Base-by-base conservation (phyloP, 2,113 vertebrate genomes). In the Hepsetus odoe region DNA sequence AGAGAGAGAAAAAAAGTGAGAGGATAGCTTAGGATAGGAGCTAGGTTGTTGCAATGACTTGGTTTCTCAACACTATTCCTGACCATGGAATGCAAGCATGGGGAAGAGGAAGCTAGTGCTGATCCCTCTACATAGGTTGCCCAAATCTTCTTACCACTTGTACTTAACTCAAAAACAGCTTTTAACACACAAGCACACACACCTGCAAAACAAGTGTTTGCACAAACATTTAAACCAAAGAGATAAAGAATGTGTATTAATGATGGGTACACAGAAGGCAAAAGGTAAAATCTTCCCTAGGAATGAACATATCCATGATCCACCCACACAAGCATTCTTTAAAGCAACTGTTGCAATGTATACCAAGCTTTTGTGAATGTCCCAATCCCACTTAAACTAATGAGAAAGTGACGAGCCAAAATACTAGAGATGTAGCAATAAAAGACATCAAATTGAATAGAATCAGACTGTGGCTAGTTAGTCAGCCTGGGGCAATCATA, bases 61-160 rank as follows among this genome's bases (percentile, higher is more conserved):
- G 64, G 87, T 85, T 83, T 62, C 84, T 89, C 82, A 84, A 86
- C 84, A 85, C 86, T 88, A 89, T 87, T 91, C 81, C 72, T 86
- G 82, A 81, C 42, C 83, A 26, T 68, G 85, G 87, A 90, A 89
- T 90, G 86, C 89, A 83, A 84, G 76, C 85, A 18, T 84, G 49
- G 82, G 82, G 86, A 83, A 84, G 72, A 85, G n/a, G 72, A 75
- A 28, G 22, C 72, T 64, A 68, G 5, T 42, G 77, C 81, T 71
- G 79, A 72, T 74, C 69, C 74, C 69, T 84, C 79, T 72, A 74
- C 42, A 76, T 80, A 72, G 74, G 81, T 83, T 81, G 79, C 79
- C 80, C 66, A 88, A 81, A 85, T 80, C 81, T 84, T 72, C 69
- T 81, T 84, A 55, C 80, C 79, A 75, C 72, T 67, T 38, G 82